A percentile compares a stretch with the other conserved stretches of the same genome.
phyloP scores from a whole-genome alignment of 2,113 vertebrate genomes.

The Saimiri boliviensis region DNA sequence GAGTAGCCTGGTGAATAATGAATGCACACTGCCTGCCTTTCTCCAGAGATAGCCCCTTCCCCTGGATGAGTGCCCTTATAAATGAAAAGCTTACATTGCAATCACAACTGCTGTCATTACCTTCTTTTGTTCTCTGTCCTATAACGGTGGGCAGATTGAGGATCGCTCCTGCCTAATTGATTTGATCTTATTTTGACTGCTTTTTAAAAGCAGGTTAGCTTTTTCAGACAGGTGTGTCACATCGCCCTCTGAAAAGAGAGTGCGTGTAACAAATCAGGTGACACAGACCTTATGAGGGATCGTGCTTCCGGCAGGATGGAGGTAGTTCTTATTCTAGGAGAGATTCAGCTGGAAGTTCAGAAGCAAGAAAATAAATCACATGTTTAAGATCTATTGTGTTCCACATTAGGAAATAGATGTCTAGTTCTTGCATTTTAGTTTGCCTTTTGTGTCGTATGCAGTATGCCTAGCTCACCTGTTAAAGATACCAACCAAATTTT shows the following conservation, averaged over 20 bases:
- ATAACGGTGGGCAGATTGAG: slow-evolving; percentile 59
- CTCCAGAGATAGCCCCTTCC: slow-evolving; percentile 47
- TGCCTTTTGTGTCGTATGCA: rapidly evolving
- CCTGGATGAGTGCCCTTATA: slow-evolving; percentile 64
- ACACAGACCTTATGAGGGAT: background rate
- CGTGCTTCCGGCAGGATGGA: rapidly evolving
- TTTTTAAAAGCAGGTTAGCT: slow-evolving; percentile 17
- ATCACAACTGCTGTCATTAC: slow-evolving; percentile 70
- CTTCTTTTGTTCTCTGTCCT: slow-evolving; percentile 56
- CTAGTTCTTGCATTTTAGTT: background rate
- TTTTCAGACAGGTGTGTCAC: slow-evolving; percentile 56
- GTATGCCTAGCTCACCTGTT: background rate
- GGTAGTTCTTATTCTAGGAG: rapidly evolving
- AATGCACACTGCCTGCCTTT: background rate
- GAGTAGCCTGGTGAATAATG: slow-evolving; percentile 61
- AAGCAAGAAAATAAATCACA: background rate
- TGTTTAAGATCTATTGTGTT: background rate
- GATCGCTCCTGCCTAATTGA: background rate
- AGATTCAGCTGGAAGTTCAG: background rate
- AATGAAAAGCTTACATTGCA: slow-evolving; percentile 66
- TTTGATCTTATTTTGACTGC: background rate
- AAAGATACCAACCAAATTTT: background rate
- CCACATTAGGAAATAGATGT: no score
- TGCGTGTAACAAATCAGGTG: rapidly evolving
- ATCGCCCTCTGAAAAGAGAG: slow-evolving; percentile 18